phyloP scores from a whole-genome alignment of 1,140 invertebrate genomes.

The Artemia franciscana region DNA sequence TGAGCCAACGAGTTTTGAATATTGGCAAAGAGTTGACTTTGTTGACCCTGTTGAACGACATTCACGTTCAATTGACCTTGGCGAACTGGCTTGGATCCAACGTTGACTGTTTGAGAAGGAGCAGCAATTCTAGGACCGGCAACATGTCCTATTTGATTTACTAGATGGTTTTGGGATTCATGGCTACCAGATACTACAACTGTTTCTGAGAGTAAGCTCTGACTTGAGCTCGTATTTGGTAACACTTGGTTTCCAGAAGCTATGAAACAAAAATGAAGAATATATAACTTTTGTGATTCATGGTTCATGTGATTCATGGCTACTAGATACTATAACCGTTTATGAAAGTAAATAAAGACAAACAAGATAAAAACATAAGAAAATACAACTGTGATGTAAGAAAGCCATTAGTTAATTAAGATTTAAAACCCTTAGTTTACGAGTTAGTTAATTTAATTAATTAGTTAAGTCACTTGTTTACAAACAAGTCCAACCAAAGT shows the following conservation, averaged over 20 bases:
- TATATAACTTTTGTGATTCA: too few relatives aligned
- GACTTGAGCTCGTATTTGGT: neutral
- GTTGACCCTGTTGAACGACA: neutral
- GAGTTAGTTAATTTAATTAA: too few relatives aligned
- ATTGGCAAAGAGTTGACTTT: neutral
- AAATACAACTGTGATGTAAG: too few relatives aligned
- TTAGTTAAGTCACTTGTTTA: too few relatives aligned
- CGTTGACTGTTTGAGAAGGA: neutral
- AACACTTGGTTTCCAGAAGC: neutral
- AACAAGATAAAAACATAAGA: too few relatives aligned
- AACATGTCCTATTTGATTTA: neutral
- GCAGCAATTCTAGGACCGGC: neutral
- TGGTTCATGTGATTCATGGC: neutral
- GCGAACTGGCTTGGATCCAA: neutral
- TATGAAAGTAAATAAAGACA: neutral
- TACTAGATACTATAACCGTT: neutral
- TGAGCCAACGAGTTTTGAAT: neutral
- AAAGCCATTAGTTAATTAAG: too few relatives aligned
- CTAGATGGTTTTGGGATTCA: neutral
- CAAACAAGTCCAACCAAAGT: too few relatives aligned
- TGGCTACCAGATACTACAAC: neutral
- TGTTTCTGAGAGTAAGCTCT: neutral
- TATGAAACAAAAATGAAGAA: too few relatives aligned
- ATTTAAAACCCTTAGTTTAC: too few relatives aligned
- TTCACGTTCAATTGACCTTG: neutral